phyloP scores from a whole-genome alignment of 2,888 invertebrate species.

The Macaria notata region DNA sequence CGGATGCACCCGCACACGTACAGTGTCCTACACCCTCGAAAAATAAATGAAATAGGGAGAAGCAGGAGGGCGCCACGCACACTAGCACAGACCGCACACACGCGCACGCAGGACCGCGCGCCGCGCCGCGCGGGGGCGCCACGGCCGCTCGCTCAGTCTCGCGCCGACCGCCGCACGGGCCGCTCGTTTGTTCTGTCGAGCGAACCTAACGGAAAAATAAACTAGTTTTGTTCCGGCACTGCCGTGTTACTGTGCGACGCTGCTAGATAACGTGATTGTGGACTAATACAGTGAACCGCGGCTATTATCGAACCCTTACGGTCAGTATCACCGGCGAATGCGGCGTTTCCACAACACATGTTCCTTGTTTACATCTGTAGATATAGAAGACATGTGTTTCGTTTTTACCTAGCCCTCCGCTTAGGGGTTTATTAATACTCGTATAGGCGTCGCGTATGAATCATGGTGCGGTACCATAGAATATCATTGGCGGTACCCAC shows the following conservation, averaged over 20 bases:
- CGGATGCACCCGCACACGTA: constrained; percentile 42
- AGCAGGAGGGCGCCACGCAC: constrained; percentile 49
- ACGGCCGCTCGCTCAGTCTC: constrained; percentile 79
- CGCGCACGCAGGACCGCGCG: constrained; percentile 48
- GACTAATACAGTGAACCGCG: constrained; percentile 67
- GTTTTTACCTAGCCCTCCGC: constrained; percentile 59
- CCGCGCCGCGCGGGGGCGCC: constrained; percentile 59
- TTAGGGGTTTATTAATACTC: constrained; percentile 64
- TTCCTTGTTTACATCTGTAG: constrained; percentile 71
- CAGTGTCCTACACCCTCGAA: constrained; percentile 31
- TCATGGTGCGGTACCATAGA: constrained; percentile 64
- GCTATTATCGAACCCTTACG: constrained; percentile 65
- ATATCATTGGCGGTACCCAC: constrained; percentile 67
- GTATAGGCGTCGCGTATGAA: constrained; percentile 62
- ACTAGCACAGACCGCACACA: constrained; percentile 54
- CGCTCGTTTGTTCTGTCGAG: constrained; percentile 64
- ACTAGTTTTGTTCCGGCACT: constrained; percentile 77
- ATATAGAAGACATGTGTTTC: constrained; percentile 63
- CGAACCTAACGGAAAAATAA: constrained; percentile 72
- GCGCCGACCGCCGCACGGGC: constrained; percentile 69
- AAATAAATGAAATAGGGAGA: constrained; percentile 59
- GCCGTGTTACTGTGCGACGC: constrained; percentile 62
- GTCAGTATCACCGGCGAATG: constrained; percentile 61
- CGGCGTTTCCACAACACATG: constrained; percentile 48
- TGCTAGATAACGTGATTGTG: constrained; percentile 66